These are phyloP conservation scores for Erythrocercus mccallii DNA, from an alignment of 2,113 vertebrate species.

Conservation along the genomic window DNA sequence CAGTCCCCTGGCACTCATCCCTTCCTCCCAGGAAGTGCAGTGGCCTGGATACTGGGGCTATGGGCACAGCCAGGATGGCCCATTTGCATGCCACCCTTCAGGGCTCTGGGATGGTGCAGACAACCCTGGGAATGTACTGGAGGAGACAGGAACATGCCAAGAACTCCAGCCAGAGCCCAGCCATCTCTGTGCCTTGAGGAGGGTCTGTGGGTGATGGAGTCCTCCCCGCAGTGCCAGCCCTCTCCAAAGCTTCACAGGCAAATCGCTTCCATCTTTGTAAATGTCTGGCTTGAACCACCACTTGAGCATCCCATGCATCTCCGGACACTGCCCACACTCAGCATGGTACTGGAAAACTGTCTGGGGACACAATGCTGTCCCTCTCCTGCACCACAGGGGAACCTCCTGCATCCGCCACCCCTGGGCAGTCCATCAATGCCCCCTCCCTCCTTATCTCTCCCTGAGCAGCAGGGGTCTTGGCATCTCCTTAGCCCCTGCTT, in stretches of 20 bases:
- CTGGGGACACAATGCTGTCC: not conserved
- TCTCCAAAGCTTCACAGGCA: not conserved
- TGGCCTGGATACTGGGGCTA: not conserved
- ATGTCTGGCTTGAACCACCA: not conserved
- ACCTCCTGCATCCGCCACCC: not conserved
- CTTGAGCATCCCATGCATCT: not conserved
- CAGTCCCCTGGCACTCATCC: not conserved
- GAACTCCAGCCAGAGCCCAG: not conserved
- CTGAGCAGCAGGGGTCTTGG: constrained; percentile 1
- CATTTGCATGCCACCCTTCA: not conserved
- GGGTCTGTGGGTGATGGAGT: not conserved
- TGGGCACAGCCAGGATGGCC: accelerated
- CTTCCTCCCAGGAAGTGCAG: not conserved
- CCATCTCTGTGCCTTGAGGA: not conserved
- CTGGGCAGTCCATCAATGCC: not conserved
- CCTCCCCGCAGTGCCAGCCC: not conserved
- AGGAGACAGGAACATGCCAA: not conserved
- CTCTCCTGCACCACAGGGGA: not conserved
- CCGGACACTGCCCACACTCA: not conserved
- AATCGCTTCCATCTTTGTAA: not conserved
- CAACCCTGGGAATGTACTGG: not conserved
- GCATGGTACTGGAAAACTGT: not conserved
- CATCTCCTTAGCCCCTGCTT: not conserved
- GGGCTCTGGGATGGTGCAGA: not conserved
- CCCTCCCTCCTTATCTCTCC: not conserved